Evolutionary conservation across 2,113 vertebrate species (phyloP).

Genomic region (Poeciliopsis turrubarensis): DNA sequence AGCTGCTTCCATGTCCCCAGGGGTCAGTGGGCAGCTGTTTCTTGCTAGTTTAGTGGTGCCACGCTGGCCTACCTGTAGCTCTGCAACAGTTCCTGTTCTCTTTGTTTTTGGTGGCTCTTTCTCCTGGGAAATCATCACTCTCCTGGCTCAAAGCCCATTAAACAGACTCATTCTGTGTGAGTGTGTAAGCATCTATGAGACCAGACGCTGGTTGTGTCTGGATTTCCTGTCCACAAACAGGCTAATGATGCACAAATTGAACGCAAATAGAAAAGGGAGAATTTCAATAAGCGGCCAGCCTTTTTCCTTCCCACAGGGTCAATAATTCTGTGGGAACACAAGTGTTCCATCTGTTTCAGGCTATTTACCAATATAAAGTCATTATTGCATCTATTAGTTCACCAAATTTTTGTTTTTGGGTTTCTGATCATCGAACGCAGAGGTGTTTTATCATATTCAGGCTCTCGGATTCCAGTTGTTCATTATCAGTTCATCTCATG

Average conservation of each 20-base stretch:
- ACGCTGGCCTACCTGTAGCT: slow-evolving; percentile 72
- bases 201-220: slow-evolving; percentile 21
- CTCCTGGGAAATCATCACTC: slow-evolving; percentile 70
- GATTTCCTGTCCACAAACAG: slow-evolving; percentile 55
- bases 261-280: slow-evolving; percentile 57
- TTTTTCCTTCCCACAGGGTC: slow-evolving; percentile 16
- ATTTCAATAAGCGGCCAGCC: slow-evolving; percentile 36
- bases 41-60: slow-evolving; percentile 57
- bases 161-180: slow-evolving; percentile 31
- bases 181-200: slow-evolving; percentile 20
- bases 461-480: slow-evolving; percentile 30
- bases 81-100: slow-evolving; percentile 57
- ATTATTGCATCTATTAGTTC: slow-evolving; percentile 43
- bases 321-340: slow-evolving; percentile 44
- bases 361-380: slow-evolving; percentile 37
- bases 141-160: slow-evolving; percentile 56
- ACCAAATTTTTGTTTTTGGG: slow-evolving; percentile 15
- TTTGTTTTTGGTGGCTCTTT: slow-evolving; percentile 48
- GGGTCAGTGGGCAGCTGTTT: slow-evolving; percentile 73
- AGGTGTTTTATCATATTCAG: slow-evolving; percentile 30
- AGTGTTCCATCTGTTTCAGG: slow-evolving; percentile 31
- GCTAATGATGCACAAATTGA: slow-evolving; percentile 66
- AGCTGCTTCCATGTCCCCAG: slow-evolving; percentile 55
- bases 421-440: slow-evolving; percentile 24
- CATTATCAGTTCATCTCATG: slow-evolving; percentile 53